Evolutionary conservation across 2,888 invertebrate genomes (phyloP).

Genomic region (Drosophila pegasa): DNA sequence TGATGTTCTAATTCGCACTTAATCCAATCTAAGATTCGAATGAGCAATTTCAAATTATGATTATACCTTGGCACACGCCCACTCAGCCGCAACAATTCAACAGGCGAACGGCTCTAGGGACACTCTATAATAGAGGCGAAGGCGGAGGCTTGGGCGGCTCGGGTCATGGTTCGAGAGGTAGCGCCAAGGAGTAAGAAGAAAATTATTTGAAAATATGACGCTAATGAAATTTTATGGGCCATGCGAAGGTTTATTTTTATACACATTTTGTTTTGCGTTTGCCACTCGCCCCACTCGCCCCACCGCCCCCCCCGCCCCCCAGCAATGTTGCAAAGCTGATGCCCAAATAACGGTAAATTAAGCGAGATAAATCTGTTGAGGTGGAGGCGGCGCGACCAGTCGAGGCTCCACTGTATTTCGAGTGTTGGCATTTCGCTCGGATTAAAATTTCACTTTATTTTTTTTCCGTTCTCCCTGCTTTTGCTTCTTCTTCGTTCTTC

Average conservation of each 20-base stretch:
- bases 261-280: conserved; percentile 61
- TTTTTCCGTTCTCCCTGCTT: conserved; percentile 27
- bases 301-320: conserved; percentile 38
- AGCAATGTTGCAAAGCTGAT: conserved; percentile 76
- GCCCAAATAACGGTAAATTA: conserved; percentile 80
- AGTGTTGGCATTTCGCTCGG: conserved; percentile 65
- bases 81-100: conserved; percentile 69
- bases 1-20: conserved; percentile 82
- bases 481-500: conserved; percentile 33
- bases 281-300: conserved; percentile 8
- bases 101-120: conserved; percentile 49
- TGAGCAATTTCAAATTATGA: conserved; percentile 82
- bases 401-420: conserved; percentile 40
- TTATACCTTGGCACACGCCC: conserved; percentile 74
- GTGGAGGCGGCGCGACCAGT: conserved; percentile 3
- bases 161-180: conserved; percentile 52
- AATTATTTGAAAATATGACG: conserved; percentile 80
- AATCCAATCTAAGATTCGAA: conserved; percentile 82
- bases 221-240: conserved; percentile 82
- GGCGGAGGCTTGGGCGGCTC: background rate
- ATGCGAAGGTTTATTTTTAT: conserved; percentile 80
- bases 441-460: conserved; percentile 68
- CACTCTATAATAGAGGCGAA: conserved; percentile 54
- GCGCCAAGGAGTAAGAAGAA: conserved; percentile 62
- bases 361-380: conserved; percentile 77